phyloP scores from a whole-genome alignment of 2,888 invertebrate species.

The Bibio marci region DNA sequence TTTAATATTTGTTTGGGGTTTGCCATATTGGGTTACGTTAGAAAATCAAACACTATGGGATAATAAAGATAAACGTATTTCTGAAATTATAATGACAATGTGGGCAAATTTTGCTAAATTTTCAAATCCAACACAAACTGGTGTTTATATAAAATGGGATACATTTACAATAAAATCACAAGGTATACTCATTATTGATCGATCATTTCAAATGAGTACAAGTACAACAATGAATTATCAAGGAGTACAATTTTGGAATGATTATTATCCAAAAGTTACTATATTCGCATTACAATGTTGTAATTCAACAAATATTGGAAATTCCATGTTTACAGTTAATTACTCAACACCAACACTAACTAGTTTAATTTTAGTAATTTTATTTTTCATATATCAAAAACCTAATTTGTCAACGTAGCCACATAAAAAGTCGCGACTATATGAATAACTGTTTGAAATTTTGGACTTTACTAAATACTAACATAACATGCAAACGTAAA shows the following conservation, averaged over 20 bases:
- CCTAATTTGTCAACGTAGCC: not conserved
- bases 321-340: not conserved
- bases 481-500: too few species aligned
- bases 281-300: slow-evolving; percentile 60
- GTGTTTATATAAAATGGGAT: slow-evolving; percentile 61
- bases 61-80: slow-evolving; percentile 54
- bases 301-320: slow-evolving; percentile 31
- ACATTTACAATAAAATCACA: slow-evolving; percentile 47
- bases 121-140: slow-evolving; percentile 51
- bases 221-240: slow-evolving; percentile 50
- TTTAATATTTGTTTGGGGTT: slow-evolving; percentile 64
- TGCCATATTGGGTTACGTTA: slow-evolving; percentile 50
- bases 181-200: slow-evolving; percentile 54
- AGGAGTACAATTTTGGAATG: slow-evolving; percentile 68
- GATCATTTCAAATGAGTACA: slow-evolving; percentile 61
- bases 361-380: too few species aligned
- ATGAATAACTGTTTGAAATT: too few species aligned
- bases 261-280: slow-evolving; percentile 61
- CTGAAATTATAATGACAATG: slow-evolving; percentile 65
- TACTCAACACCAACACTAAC: not conserved
- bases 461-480: too few species aligned
- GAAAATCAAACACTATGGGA: slow-evolving; percentile 52
- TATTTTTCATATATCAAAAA: not conserved
- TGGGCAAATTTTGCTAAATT: slow-evolving; percentile 63
- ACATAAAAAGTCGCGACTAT: too few species aligned